A percentile compares a stretch with the other conserved stretches of the same genome.
These are phyloP conservation scores for Hoplodrina ambigua DNA, from an alignment of 2,888 invertebrate species.

Conservation along the genomic window DNA sequence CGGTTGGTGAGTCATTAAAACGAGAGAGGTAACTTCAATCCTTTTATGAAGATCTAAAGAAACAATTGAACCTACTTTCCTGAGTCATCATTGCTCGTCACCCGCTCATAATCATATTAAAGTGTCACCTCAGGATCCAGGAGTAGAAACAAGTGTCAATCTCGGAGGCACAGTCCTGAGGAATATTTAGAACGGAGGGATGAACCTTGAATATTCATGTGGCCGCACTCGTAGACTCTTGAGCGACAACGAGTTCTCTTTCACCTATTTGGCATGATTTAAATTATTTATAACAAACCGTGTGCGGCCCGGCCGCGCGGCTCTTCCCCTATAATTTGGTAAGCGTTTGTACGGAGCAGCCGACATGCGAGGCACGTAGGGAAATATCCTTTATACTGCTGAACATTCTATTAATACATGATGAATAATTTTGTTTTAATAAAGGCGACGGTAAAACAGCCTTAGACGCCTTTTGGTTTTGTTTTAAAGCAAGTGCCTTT, in stretches of 20 bases:
- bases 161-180: constrained; percentile 64
- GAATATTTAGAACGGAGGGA: constrained; percentile 68
- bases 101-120: constrained; percentile 57
- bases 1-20: constrained; percentile 11
- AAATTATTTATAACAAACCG: constrained; percentile 71
- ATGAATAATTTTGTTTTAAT: constrained; percentile 43
- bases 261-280: constrained; percentile 69
- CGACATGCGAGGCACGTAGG: constrained; percentile 29
- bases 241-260: constrained; percentile 69
- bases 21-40: constrained; percentile 20
- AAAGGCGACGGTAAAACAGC: constrained; percentile 8
- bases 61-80: constrained; percentile 51
- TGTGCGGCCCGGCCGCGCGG: constrained; percentile 33
- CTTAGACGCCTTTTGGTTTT: not conserved
- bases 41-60: constrained; percentile 45
- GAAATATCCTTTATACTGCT: constrained; percentile 40
- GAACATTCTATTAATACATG: constrained; percentile 38
- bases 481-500: not conserved
- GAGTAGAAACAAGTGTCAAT: constrained; percentile 70
- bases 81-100: constrained; percentile 33
- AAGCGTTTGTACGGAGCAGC: constrained; percentile 41
- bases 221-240: constrained; percentile 72
- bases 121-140: constrained; percentile 63
- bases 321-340: constrained; percentile 36
- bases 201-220: constrained; percentile 80